Conservation (phyloP, 2,888 invertebrate genomes). For the Chouioia cunea region DNA sequence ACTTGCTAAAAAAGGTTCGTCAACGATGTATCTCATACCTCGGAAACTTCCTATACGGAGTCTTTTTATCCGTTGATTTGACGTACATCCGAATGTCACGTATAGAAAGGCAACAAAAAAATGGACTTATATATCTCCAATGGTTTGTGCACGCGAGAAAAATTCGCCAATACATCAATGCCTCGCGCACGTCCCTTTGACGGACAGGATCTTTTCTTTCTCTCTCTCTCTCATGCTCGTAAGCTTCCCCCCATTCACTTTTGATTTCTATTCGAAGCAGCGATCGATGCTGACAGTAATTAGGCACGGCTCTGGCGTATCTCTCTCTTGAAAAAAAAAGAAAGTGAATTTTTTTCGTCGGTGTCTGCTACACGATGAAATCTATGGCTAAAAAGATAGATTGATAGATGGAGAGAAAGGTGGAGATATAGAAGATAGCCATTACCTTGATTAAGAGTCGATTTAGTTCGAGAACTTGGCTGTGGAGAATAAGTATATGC, state of each 20-base stretch:
- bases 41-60: too few relatives aligned
- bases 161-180: background rate
- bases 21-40: too few relatives aligned
- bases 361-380: background rate
- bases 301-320: slow-evolving; percentile 36
- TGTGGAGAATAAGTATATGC: too few relatives aligned
- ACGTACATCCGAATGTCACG: too few relatives aligned
- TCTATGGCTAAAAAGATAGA: background rate
- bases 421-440: slow-evolving; percentile 7
- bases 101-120: too few relatives aligned
- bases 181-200: background rate
- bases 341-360: background rate
- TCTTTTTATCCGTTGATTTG: too few relatives aligned
- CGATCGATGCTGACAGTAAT: slow-evolving; percentile 43
- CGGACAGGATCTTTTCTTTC: slow-evolving; percentile 1
- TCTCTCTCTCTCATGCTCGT: background rate
- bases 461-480: slow-evolving; percentile 11
- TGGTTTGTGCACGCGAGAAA: background rate
- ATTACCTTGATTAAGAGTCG: slow-evolving; percentile 45
- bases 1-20: too few relatives aligned
- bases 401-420: background rate
- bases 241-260: slow-evolving; percentile 15
- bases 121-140: too few relatives aligned
- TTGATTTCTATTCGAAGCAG: slow-evolving; percentile 17
- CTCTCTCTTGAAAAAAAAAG: slow-evolving; percentile 3